phyloP scores from a whole-genome alignment of 1,140 invertebrate genomes.

The Drosophila insularis region DNA sequence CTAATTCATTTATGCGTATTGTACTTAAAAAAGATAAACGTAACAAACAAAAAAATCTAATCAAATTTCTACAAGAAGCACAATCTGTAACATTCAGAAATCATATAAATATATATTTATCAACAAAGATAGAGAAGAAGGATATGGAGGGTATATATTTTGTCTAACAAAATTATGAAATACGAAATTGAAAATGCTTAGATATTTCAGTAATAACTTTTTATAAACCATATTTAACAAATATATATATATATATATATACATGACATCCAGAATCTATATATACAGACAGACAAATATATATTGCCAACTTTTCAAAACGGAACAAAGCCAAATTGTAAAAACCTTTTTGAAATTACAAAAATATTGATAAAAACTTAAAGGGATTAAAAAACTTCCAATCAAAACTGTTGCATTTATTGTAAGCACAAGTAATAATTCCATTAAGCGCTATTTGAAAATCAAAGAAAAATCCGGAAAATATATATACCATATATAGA shows the following conservation, averaged over 20 bases:
- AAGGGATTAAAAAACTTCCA: slow-evolving; percentile 25
- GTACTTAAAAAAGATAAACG: slow-evolving; percentile 59
- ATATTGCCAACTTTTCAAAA: slow-evolving; percentile 37
- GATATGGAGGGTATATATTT: slow-evolving; percentile 43
- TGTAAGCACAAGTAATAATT: slow-evolving; percentile 52
- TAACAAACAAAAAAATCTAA: slow-evolving; percentile 42
- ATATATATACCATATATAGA: slow-evolving; percentile 45
- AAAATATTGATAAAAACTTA: slow-evolving; percentile 7
- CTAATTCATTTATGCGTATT: slow-evolving; percentile 44
- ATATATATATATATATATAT: slow-evolving; percentile 28
- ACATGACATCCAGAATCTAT: slow-evolving; percentile 13
- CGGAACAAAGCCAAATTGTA: slow-evolving; percentile 28
- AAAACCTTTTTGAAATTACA: slow-evolving; percentile 34
- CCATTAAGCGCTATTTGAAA: slow-evolving; percentile 44
- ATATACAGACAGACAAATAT: slow-evolving; percentile 25
- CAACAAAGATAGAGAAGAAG: slow-evolving; percentile 42
- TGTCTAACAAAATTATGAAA: slow-evolving; percentile 72
- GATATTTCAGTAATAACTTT: slow-evolving; percentile 67
- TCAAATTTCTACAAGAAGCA: slow-evolving; percentile 76
- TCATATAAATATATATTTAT: slow-evolving; percentile 44
- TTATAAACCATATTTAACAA: slow-evolving; percentile 64
- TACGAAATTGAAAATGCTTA: slow-evolving; percentile 27
- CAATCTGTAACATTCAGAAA: slow-evolving; percentile 50
- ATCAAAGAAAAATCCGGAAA: slow-evolving; percentile 37
- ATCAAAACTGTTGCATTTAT: slow-evolving; percentile 68